Base-by-base conservation (phyloP, 2,113 vertebrate genomes). In the Microcebus murinus region DNA sequence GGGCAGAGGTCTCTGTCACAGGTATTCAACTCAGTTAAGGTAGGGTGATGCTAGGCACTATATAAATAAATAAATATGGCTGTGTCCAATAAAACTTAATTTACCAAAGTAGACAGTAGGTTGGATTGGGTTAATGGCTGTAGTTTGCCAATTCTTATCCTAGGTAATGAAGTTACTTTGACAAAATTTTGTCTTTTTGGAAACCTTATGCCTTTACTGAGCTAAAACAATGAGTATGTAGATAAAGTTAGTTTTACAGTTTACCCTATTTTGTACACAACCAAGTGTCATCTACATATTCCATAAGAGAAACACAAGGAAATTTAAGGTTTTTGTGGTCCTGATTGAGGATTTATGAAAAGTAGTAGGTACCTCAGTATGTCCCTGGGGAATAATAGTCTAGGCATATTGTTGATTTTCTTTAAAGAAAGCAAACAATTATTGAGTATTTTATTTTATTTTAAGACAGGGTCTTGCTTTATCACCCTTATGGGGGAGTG, bases 121-220 rank as follows among this genome's bases (percentile, higher is more conserved):
- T 29, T 81, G 73, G 21, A 82, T 93, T 80, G 68, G n/a, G 14
- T 81, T 84, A 17, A 10, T 76, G 67, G 42, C 42, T 80, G 3
- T 27, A 71, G 80, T 50, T 86, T 89, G 67, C 39, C 52, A 85
- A 34, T 76, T 36, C 4, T 45, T 77, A 36, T 82, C 57, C 50
- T 86, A 81, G 14, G 14, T 71, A 76, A 48, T 70, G 21, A 81
- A 70, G 27, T 65, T 55, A 88, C 23, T 87, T 84, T 29, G n/a
- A 79, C 13, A 80, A 39, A 21, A 89, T 82, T 89, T 91, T 92
- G n/a, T 36, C 14, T 86, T 82, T 73, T 77, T 90, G 61, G 68
- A 82, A 73, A 79, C 25, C 12, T 50, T 76, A 71, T 17, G 48
- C 42, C 21, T 68, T 87, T 87, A 36, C 39, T 83, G 55, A 83